phyloP scores from a whole-genome alignment of 2,888 invertebrate species.

The Lasioglossum figueresi region DNA sequence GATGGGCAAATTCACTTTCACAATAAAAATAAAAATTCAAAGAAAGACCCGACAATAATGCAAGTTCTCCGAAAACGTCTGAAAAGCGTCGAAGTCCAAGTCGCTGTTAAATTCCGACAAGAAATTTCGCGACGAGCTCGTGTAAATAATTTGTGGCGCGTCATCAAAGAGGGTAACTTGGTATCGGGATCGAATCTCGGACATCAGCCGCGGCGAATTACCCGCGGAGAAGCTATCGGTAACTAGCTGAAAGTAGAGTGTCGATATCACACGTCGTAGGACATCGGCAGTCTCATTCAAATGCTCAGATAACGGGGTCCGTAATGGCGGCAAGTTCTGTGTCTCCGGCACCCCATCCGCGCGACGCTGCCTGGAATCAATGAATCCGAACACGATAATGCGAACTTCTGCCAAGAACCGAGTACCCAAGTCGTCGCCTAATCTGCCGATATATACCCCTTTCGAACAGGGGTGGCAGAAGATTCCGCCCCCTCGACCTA shows the following conservation, averaged over 20 bases:
- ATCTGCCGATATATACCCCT: slow-evolving; percentile 63
- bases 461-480: slow-evolving; percentile 20
- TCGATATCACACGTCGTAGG: slow-evolving; percentile 78
- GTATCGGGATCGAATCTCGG: background rate
- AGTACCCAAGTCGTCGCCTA: slow-evolving; percentile 66
- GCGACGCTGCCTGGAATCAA: slow-evolving; percentile 74
- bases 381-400: slow-evolving; percentile 81
- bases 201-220: slow-evolving; percentile 35
- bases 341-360: slow-evolving; percentile 39
- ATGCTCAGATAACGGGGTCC: slow-evolving; percentile 77
- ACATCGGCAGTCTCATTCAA: slow-evolving; percentile 78
- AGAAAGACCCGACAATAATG: background rate
- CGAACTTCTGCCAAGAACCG: slow-evolving; percentile 74
- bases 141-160: background rate
- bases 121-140: background rate
- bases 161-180: background rate
- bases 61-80: background rate
- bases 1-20: no score
- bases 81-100: background rate
- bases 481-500: background rate
- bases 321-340: slow-evolving; percentile 77
- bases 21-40: background rate
- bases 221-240: slow-evolving; percentile 25
- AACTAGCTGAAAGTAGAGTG: slow-evolving; percentile 65
- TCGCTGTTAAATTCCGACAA: background rate